A percentile compares a stretch with the other conserved stretches of the same genome.
Evolutionary conservation across 2,888 invertebrate species (phyloP).

Genomic region (Timema podura): DNA sequence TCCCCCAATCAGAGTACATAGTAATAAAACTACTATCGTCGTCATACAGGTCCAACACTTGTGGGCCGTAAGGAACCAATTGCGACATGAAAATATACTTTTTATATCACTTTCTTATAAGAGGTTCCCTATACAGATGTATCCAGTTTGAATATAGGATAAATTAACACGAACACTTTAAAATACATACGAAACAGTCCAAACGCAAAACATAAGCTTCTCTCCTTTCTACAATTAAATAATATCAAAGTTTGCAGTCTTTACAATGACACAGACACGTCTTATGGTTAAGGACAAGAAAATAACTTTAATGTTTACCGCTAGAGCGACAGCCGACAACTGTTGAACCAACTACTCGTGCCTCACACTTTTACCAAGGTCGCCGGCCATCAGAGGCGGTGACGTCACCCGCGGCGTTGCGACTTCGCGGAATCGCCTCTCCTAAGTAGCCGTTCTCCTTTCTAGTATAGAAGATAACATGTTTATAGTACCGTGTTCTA

Average conservation of each 20-base stretch:
- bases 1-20: slow-evolving; percentile 8
- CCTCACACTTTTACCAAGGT: slow-evolving; percentile 26
- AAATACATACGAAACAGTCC: too few relatives aligned
- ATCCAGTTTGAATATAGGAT: too few relatives aligned
- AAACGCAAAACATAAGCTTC: too few relatives aligned
- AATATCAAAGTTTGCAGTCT: too few relatives aligned
- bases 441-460: too few relatives aligned
- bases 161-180: too few relatives aligned
- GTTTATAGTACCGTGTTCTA: too few relatives aligned
- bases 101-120: too few relatives aligned
- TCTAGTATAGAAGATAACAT: too few relatives aligned
- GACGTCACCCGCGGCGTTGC: slow-evolving; percentile 29
- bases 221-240: too few relatives aligned
- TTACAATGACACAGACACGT: too few relatives aligned
- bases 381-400: slow-evolving; percentile 20
- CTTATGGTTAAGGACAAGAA: background rate
- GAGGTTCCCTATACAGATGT: too few relatives aligned
- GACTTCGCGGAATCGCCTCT: slow-evolving; percentile 25
- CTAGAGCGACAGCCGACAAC: slow-evolving; percentile 14
- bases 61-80: slow-evolving; percentile 28
- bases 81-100: slow-evolving; percentile 27
- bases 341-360: background rate
- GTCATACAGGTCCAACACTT: slow-evolving; percentile 25
- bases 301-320: background rate
- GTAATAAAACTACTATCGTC: background rate